Conservation (phyloP, 1,140 invertebrate genomes). For the Manduca sexta region DNA sequence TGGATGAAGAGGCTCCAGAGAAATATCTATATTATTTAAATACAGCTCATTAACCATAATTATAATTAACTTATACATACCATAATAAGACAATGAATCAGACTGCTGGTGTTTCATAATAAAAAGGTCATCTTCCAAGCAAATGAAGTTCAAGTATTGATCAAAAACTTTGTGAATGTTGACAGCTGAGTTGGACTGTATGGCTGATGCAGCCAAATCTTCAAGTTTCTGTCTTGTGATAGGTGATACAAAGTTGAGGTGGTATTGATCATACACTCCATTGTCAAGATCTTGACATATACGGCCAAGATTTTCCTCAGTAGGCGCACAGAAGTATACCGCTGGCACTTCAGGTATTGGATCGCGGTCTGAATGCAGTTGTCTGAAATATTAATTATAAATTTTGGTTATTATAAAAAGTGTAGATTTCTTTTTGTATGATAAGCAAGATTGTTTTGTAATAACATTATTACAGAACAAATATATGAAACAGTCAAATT, state of each 20-base stretch:
- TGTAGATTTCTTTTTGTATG: neutral
- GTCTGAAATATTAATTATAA: conserved; percentile 71
- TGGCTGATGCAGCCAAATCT: conserved; percentile 93
- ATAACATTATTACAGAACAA: too few relatives aligned
- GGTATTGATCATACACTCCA: conserved; percentile 95
- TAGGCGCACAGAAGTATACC: conserved; percentile 98
- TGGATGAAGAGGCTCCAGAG: too few relatives aligned
- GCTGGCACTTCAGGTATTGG: conserved; percentile 98
- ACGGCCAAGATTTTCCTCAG: conserved; percentile 95
- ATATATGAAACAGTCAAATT: too few relatives aligned
- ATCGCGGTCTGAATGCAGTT: conserved; percentile 95
- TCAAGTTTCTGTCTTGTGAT: conserved; percentile 96
- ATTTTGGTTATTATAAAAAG: neutral
- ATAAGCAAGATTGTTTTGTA: too few relatives aligned
- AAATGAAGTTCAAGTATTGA: conserved; percentile 99
- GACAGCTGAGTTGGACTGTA: conserved; percentile 90
- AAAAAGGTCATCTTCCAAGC: conserved; percentile 98
- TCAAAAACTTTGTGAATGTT: conserved; percentile 97
- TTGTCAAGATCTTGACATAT: conserved; percentile 95
- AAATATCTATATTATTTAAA: too few relatives aligned
- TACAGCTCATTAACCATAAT: neutral
- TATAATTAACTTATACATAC: conserved; percentile 66
- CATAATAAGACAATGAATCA: conserved; percentile 94
- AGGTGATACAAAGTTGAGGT: conserved; percentile 98
- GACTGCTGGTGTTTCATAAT: conserved; percentile 93